Percentiles rank a stretch among this genome's conserved stretches.
phyloP scores from a whole-genome alignment of 2,888 invertebrate genomes.

The Acrocyrtus sp. region DNA sequence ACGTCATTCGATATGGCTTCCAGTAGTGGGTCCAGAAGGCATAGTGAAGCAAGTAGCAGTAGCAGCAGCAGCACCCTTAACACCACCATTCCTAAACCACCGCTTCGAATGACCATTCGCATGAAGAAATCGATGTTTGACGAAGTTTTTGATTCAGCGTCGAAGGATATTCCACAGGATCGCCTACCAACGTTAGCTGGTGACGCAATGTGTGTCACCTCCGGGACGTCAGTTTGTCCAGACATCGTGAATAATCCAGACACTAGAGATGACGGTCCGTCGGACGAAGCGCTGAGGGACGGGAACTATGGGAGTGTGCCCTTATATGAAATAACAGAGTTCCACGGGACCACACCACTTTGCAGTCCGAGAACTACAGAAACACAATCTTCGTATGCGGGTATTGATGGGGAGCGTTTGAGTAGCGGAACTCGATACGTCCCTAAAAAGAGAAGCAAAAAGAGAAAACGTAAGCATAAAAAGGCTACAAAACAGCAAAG shows the following conservation, averaged over 20 bases:
- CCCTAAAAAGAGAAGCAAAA: slow-evolving; percentile 58
- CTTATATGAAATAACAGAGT: slow-evolving; percentile 60
- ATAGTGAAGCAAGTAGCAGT: slow-evolving; percentile 37
- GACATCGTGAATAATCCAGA: neutral
- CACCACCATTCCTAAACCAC: slow-evolving; percentile 22
- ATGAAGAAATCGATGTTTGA: slow-evolving; percentile 89
- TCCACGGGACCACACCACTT: slow-evolving; percentile 52
- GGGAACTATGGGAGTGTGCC: neutral
- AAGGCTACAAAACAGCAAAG: slow-evolving; percentile 28
- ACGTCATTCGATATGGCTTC: slow-evolving; percentile 1
- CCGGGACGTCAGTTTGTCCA: neutral
- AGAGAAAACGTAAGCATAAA: slow-evolving; percentile 59
- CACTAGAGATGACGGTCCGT: neutral
- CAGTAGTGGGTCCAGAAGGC: slow-evolving; percentile 5
- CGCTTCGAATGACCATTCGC: slow-evolving; percentile 74
- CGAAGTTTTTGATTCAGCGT: slow-evolving; percentile 80
- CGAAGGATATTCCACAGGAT: no score
- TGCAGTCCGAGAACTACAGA: slow-evolving; percentile 22
- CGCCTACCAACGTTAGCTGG: neutral
- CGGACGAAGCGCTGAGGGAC: slow-evolving; percentile 19
- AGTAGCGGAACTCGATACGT: neutral
- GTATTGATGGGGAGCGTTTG: neutral
- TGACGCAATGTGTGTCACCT: neutral
- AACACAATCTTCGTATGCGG: neutral
- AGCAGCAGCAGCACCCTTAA: slow-evolving; percentile 15